Base-by-base conservation (phyloP, 2,113 vertebrate species). In the Polyodon spathula region DNA sequence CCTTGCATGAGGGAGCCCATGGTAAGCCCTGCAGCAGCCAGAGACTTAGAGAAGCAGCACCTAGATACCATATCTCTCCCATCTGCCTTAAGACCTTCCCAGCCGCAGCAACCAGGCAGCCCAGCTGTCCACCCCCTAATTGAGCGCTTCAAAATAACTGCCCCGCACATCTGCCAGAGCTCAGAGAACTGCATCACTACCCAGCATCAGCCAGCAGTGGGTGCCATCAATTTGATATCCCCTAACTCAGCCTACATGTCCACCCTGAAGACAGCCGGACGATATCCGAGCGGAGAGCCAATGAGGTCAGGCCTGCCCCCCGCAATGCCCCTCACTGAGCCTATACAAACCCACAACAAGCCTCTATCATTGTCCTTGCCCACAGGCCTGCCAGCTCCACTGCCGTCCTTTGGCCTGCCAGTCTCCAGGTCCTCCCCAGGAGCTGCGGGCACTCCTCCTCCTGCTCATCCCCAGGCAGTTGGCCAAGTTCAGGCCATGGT, bases 71-170 rank as follows among this genome's bases (percentile, higher is more conserved):
- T 74, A 63, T 82, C 75, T 63, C 80, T 69, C 63, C 68, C 86
- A 27, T 78, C 86, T 4, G 61, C 82, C 4, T 88, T 90, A 37
- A 81, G 89, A 1, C 57, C 86, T 37, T 78, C 91, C 48, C 76
- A 87, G 7, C 75, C 79, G 43, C 76, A 81, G 42, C 77, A 84
- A 59, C 66, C 82, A 60, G 73, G 80, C 40, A 75, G 75, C 60
- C 81, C 85, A 3, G 83, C 81, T 58, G 67, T 90, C 70, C 92
- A 90, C 66, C 84, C 93, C 2, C 75, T 88, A 54, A 76, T 92
- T 56, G 92, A 90, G 14, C 86, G 92, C 60, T 88, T 93, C 58
- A 95, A 93, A 74, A 77, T 87, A 12, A 67, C 80, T 1, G 68
- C 83, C 37, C 60, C 78, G 0, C 90, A 69, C n/a, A 7, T 52